phyloP scores from a whole-genome alignment of 2,888 invertebrate genomes.

The Fissipunctia ypsillon region DNA sequence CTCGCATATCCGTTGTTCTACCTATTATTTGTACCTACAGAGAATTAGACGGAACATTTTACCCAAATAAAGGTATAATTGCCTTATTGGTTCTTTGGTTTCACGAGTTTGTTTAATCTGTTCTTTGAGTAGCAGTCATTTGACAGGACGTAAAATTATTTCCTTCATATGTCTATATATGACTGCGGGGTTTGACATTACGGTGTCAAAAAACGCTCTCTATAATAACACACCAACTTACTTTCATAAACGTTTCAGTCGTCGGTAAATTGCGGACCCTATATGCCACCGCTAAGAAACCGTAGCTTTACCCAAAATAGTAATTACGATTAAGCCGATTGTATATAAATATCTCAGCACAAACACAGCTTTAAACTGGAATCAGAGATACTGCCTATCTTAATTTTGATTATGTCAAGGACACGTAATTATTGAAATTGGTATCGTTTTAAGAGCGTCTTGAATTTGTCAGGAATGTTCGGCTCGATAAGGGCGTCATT shows the following conservation, averaged over 20 bases:
- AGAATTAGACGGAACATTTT: slow-evolving; percentile 80
- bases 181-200: too few relatives aligned
- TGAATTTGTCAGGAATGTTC: slow-evolving; percentile 62
- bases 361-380: slow-evolving; percentile 19
- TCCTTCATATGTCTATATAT: too few relatives aligned
- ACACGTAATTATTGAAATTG: slow-evolving; percentile 67
- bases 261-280: not conserved
- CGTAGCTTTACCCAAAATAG: not conserved
- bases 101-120: slow-evolving; percentile 35
- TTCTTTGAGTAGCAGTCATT: slow-evolving; percentile 9
- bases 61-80: slow-evolving; percentile 63
- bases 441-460: slow-evolving; percentile 68
- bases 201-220: too few relatives aligned
- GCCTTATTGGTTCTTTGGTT: slow-evolving; percentile 47
- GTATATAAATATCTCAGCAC: slow-evolving; percentile 12
- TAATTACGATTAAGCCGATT: not conserved
- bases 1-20: slow-evolving; percentile 78
- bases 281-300: not conserved
- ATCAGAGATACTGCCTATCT: slow-evolving; percentile 47
- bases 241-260: not conserved
- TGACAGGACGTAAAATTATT: not conserved
- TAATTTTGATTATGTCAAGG: slow-evolving; percentile 63
- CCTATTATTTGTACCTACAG: slow-evolving; percentile 84
- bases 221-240: too few relatives aligned
- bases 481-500: slow-evolving; percentile 68